Conservation (phyloP, 92 coral and sea anemone species). For the Anthopleura xanthogrammica region DNA sequence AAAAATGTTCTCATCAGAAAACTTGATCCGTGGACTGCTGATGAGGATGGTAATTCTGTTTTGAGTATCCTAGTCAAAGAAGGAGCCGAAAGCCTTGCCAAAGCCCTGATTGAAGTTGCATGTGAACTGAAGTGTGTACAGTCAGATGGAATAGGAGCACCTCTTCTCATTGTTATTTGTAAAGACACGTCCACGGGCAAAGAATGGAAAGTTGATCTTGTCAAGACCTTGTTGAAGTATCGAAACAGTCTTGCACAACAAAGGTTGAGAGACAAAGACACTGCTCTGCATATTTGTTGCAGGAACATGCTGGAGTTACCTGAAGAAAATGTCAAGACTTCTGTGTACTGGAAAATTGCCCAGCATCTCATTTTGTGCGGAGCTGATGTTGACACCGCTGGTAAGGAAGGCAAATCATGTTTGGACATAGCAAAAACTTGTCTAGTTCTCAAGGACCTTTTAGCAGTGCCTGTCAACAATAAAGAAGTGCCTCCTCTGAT, state of each 20-base stretch:
- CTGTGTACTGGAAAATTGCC: neutral
- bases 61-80: neutral
- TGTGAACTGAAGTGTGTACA: neutral
- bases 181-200: neutral
- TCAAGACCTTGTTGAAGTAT: neutral
- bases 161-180: neutral
- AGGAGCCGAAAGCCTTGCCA: neutral
- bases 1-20: neutral
- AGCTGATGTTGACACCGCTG: neutral
- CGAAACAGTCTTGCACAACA: neutral
- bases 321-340: neutral
- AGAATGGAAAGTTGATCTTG: neutral
- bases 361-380: conserved; percentile 5
- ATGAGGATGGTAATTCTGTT: conserved; percentile 18
- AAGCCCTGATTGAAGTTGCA: neutral
- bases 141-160: neutral
- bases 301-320: neutral
- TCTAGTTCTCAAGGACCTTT: neutral
- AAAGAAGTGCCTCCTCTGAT: conserved; percentile 8
- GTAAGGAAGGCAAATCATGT: neutral
- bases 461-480: neutral
- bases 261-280: neutral
- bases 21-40: conserved; percentile 29
- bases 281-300: neutral
- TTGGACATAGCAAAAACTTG: neutral